Conservation (phyloP, 92 coral and sea anemone species). For the Porites rus region DNA sequence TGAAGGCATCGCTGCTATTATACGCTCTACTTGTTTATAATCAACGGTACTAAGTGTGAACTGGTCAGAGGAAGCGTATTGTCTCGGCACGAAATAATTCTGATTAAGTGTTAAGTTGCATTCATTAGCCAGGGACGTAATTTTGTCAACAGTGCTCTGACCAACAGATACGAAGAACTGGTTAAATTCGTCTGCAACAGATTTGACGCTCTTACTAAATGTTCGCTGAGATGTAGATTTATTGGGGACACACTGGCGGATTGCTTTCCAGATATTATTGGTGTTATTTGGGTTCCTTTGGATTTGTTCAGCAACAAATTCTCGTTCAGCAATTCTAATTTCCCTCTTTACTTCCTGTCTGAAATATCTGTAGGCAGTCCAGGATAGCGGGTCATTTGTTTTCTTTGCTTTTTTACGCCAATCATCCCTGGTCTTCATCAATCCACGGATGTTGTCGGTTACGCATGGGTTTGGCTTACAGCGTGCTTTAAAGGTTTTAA, state of each 20-base stretch:
- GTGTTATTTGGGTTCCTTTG: slow-evolving; percentile 1
- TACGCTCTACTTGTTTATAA: slow-evolving; percentile 21
- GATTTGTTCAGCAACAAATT: slow-evolving; percentile 33
- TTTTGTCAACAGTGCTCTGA: too few species aligned
- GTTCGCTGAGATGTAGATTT: slow-evolving; percentile 24
- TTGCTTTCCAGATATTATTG: slow-evolving; percentile 60
- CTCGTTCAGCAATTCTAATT: slow-evolving; percentile 42
- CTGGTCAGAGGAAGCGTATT: slow-evolving; percentile 37
- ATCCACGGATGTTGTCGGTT: slow-evolving; percentile 11
- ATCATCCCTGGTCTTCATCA: slow-evolving; percentile 36
- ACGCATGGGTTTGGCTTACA: slow-evolving; percentile 46
- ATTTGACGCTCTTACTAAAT: slow-evolving; percentile 34
- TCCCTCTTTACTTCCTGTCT: too few species aligned
- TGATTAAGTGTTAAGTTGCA: too few species aligned
- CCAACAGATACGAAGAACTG: slow-evolving; percentile 1
- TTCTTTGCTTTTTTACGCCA: not conserved
- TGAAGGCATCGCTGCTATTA: slow-evolving; percentile 26
- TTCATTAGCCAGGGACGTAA: too few species aligned
- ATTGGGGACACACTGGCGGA: slow-evolving; percentile 40
- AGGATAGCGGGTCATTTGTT: slow-evolving; percentile 41
- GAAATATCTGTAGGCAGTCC: slow-evolving; percentile 27
- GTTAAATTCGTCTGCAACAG: slow-evolving; percentile 47
- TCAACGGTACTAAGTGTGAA: slow-evolving; percentile 31
- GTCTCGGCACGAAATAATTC: not conserved
- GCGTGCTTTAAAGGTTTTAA: slow-evolving; percentile 34